These are phyloP conservation scores for Pseudobourletiella spinata DNA, from an alignment of 1,140 invertebrate genomes.

Conservation along the genomic window DNA sequence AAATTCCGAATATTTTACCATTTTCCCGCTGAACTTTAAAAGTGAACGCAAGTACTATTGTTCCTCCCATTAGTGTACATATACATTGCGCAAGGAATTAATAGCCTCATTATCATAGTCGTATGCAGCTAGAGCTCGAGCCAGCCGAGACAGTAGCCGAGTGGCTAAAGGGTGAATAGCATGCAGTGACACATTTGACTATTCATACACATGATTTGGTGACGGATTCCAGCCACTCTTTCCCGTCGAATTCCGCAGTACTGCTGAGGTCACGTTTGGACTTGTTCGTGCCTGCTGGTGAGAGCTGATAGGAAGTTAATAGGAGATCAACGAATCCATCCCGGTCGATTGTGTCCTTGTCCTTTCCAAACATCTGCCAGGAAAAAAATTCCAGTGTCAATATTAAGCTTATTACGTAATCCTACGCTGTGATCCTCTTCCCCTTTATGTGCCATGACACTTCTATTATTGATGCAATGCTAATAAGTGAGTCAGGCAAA, in stretches of 20 bases:
- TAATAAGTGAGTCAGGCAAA: background rate
- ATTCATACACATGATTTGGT: constrained; percentile 30
- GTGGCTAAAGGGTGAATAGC: too few relatives aligned
- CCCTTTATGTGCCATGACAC: background rate
- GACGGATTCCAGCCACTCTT: constrained; percentile 29
- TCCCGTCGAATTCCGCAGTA: constrained; percentile 12
- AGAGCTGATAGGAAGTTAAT: constrained; percentile 18
- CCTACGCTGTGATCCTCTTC: background rate
- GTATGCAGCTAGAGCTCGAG: background rate
- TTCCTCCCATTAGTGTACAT: background rate
- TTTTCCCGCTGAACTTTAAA: background rate
- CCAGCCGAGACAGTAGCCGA: background rate
- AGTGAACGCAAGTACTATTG: background rate
- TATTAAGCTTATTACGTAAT: background rate
- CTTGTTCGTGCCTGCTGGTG: background rate
- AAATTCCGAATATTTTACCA: constrained; percentile 29
- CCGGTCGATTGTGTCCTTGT: constrained; percentile 9
- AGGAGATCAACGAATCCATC: constrained; percentile 24
- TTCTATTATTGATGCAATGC: background rate
- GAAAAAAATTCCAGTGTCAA: background rate
- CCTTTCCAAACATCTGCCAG: constrained; percentile 25
- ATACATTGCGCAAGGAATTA: background rate
- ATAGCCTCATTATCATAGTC: background rate
- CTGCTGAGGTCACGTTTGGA: background rate
- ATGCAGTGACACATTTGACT: too few relatives aligned